Conservation (phyloP, 2,797 vertebrate species). For the Ceyx erithaca region DNA sequence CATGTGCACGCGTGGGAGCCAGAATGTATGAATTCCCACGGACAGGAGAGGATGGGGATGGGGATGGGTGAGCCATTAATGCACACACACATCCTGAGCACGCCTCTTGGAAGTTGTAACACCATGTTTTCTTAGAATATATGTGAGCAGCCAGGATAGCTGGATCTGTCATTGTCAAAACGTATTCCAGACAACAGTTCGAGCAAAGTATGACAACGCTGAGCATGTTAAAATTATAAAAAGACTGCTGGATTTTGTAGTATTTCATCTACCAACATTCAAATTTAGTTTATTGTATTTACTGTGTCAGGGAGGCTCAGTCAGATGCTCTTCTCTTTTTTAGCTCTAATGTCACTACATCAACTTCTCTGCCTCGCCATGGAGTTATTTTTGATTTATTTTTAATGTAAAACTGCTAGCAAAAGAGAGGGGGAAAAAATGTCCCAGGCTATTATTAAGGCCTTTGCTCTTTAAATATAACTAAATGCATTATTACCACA, state of each 20-base stretch:
- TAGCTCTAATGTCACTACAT: conserved; percentile 28
- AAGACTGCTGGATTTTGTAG: conserved; percentile 1
- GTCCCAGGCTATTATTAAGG: neutral
- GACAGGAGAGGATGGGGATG: neutral
- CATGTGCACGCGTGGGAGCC: neutral
- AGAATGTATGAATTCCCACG: neutral
- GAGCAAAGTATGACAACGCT: neutral
- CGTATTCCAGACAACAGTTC: neutral
- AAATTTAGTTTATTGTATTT: conserved; percentile 33
- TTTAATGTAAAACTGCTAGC: neutral
- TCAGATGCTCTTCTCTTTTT: conserved; percentile 27
- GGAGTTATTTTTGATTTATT: conserved; percentile 17
- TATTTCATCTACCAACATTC: conserved; percentile 18
- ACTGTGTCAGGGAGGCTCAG: conserved; percentile 2
- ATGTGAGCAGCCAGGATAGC: neutral
- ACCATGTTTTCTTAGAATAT: neutral
- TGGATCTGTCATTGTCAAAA: neutral
- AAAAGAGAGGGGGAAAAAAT: neutral
- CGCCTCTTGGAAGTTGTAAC: neutral
- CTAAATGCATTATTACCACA: neutral
- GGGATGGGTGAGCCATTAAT: neutral
- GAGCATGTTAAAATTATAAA: neutral
- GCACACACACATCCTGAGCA: neutral
- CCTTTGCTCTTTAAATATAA: neutral
- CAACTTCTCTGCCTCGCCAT: conserved; percentile 11